These are phyloP conservation scores for Eptatretus burgeri DNA, from an alignment of 2,113 vertebrate species.

Conservation along the genomic window DNA sequence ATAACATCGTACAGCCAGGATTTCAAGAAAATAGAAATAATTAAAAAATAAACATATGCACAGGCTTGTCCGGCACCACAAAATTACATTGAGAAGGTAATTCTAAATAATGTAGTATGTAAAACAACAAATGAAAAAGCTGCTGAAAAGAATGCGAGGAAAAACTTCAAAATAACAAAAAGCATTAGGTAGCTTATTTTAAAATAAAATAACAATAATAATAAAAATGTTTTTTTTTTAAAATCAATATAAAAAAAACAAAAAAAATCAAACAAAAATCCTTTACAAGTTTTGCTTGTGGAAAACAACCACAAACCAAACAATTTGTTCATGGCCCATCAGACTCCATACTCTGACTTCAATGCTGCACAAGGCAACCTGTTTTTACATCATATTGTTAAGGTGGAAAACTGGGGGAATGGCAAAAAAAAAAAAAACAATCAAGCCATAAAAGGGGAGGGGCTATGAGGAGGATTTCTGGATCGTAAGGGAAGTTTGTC, in stretches of 20 bases:
- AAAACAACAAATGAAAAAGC: not conserved
- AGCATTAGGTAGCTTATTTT: slow-evolving; percentile 7
- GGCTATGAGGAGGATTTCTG: too few species aligned
- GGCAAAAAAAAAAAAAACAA: too few species aligned
- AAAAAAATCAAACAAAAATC: not conserved
- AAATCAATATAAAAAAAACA: not conserved
- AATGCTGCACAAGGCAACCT: too few species aligned
- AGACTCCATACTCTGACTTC: too few species aligned
- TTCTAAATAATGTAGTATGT: not conserved
- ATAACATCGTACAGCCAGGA: too few species aligned
- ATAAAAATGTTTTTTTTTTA: too few species aligned
- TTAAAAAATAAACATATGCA: too few species aligned
- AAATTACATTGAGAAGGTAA: not conserved
- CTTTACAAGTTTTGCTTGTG: not conserved
- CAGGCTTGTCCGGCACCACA: not conserved
- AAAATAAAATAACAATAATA: slow-evolving; percentile 8
- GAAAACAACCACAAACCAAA: not conserved
- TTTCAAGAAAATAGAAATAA: too few species aligned
- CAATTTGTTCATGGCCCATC: not conserved
- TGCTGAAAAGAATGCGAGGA: not conserved
- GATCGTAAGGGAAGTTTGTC: too few species aligned
- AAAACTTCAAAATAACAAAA: slow-evolving; percentile 4
- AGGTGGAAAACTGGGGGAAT: too few species aligned
- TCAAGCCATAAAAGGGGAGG: too few species aligned
- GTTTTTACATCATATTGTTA: too few species aligned